Base-by-base conservation (phyloP, 2,797 vertebrate genomes). In the Melanotaenia nigrans region DNA sequence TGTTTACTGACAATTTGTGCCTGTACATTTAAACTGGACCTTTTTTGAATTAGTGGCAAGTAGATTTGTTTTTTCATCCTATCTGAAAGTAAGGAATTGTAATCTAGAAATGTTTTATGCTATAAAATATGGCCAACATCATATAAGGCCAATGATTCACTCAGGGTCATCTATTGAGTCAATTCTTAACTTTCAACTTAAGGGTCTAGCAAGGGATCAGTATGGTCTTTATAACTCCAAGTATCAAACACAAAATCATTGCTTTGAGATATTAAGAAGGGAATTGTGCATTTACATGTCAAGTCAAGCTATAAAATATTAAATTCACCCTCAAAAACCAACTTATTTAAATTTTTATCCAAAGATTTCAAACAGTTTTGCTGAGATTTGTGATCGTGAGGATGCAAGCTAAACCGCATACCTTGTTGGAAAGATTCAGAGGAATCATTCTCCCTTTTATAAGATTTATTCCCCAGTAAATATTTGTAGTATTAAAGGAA, bases 11-110 rank as follows among this genome's bases (percentile, higher is more conserved):
- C 91, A 89, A 85, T 83, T 86, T 89, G 92, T 94, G 93, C 93
- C 92, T 94, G 91, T 91, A 91, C 75, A 80, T 87, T 91, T 83
- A 85, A 93, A 94, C 93, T 94, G 93, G 93, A 94, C 86, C 83
- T 87, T 86, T 88, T 84, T 65, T 75, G 0, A 89, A 87, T 90
- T 85, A 65, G 86, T 36, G 57, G 73, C 61, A 75, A 77, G 47
- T 73, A 71, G 5, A 55, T 79, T 71, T 67, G 61, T 65, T 65
- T 78, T 66, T 57, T 66, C 55, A 72, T 32, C 30, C 47, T 65
- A 81, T 79, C 79, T 86, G 61, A 91, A 87, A 75, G 45, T 79
- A 61, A 83, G 67, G 57, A 89, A 83, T 78, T 89, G 64, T 87
- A 80, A 78, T 80, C 77, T 84, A 71, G 73, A 85, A 75, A 83